Base-by-base conservation (phyloP, 2,113 vertebrate species). In the Atrichornis clamosus region DNA sequence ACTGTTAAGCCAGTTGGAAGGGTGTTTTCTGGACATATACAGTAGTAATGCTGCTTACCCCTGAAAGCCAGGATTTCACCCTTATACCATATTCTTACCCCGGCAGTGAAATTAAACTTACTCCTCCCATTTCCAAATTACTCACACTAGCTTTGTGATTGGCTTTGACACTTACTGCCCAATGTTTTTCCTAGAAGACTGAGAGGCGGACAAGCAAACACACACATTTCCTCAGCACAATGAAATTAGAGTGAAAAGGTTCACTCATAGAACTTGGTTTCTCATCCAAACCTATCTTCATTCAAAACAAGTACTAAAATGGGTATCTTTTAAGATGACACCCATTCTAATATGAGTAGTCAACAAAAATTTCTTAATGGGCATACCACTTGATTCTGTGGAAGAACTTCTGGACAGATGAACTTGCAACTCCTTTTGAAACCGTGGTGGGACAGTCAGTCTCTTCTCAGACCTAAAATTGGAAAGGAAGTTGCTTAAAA, bases 391-490 rank as follows among this genome's bases (percentile, higher is more conserved):
- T 69, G 93, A 95, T 86, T 98, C 98, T 83, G 79, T 59, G 35
- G 95, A 60, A 86, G 86, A 95, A 37, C 93, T 93, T 92, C 94
- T 97, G 74, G 97, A 96, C 16, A 97, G 87, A 52, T 97, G 97
- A 87, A 97, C 97, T 65, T 97, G 96, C 47, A 96, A 88, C 32
- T 98, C 97, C 81, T 96, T 98, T 69, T 97, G 98, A 89, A 97
- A 97, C 37, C 97, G 94, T 59, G 97, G 96, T 35, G 97, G 96
- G 69, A 98, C 89, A 77, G 97, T 94, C 65, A 93, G 72, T 90
- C 96, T 98, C 87, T 97, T 97, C 55, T 95, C 97, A 96, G 97
- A 83, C 76, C 98, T 98, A 94, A 83, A 78, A 91, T 89, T 52
- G 39, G 37, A 80, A 83, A 87, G 13, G 55, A 78, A 90, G 63